Evolutionary conservation across 2,797 vertebrate genomes (phyloP).

Genomic region (Aplochiton taeniatus): DNA sequence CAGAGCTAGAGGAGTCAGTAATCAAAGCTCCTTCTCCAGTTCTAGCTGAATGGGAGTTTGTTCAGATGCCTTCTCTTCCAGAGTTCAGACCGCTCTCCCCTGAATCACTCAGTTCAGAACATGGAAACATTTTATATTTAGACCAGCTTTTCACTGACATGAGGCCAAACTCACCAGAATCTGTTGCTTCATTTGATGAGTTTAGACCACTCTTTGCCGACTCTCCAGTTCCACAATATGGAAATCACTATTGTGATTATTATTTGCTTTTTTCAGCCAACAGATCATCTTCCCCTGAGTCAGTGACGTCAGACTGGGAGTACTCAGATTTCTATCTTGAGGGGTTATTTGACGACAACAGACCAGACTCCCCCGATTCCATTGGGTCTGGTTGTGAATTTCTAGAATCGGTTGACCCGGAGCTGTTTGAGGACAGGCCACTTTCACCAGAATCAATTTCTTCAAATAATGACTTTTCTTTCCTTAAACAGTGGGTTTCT

Average conservation of each 20-base stretch:
- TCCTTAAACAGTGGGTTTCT: background rate
- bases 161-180: background rate
- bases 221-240: constrained; percentile 25
- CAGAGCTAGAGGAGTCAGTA: too few species aligned
- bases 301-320: constrained; percentile 5
- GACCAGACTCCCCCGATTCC: background rate
- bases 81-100: constrained; percentile 14
- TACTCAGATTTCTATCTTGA: background rate
- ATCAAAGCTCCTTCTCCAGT: too few species aligned
- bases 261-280: constrained; percentile 58
- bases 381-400: background rate
- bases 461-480: background rate
- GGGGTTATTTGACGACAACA: background rate
- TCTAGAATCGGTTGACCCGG: background rate
- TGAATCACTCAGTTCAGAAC: constrained; percentile 8
- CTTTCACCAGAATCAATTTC: constrained; percentile 4
- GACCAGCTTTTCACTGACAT: too few species aligned
- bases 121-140: too few species aligned
- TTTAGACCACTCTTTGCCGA: constrained; percentile 33
- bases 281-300: constrained; percentile 1
- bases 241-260: constrained; percentile 65
- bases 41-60: too few species aligned
- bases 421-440: background rate
- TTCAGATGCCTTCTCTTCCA: too few species aligned
- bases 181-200: background rate